Base-by-base conservation (phyloP, 2,113 vertebrate genomes). In the Pyxicephalus adspersus region DNA sequence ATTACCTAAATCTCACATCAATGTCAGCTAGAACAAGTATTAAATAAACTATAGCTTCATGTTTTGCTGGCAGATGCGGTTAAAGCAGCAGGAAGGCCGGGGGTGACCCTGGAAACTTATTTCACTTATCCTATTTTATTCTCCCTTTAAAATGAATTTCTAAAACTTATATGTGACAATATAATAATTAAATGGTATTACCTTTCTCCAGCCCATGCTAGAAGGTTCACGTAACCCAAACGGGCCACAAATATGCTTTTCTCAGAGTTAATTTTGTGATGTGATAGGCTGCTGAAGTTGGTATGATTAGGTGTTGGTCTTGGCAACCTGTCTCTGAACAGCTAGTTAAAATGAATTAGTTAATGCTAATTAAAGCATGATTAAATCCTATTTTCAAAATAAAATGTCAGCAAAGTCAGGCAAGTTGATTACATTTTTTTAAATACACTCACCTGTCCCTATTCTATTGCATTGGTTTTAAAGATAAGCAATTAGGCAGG, bases 261-360 rank as follows among this genome's bases (percentile, higher is more conserved):
- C 68, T 75, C 75, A 75, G 57, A 82, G 80, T 75, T 82, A 66
- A 82, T 82, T 82, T 82, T 82, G 80, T 66, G 80, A 82, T 82
- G 80, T 82, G 80, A 82, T 82, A 82, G 80, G 80, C 75, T 74
- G 68, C 70, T 81, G 79, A 74, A 81, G 70, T 55, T 82, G 80
- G 80, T 82, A 75, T 82, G 80, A 82, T 82, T 82, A 82, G 80
- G 80, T 82, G 80, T 57, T 17, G 72, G 54, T 82, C 63, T 82
- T 82, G 80, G 80, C 80, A 82, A 65, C 17, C 23, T 54, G 61
- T 75, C 71, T 50, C 71, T 29, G 38, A 29, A 71, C 71, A 82
- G 80, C 71, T 82, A 82, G 80, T 82, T 82, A 82, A 82, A 82
- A 74, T 60, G 80, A 66, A 67, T 74, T 82, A n/a, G n/a, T n/a